Evolutionary conservation across 2,888 invertebrate genomes (phyloP), one percentile per base, ranked within the genome.

Genomic region (Saturnia pavonia): DNA sequence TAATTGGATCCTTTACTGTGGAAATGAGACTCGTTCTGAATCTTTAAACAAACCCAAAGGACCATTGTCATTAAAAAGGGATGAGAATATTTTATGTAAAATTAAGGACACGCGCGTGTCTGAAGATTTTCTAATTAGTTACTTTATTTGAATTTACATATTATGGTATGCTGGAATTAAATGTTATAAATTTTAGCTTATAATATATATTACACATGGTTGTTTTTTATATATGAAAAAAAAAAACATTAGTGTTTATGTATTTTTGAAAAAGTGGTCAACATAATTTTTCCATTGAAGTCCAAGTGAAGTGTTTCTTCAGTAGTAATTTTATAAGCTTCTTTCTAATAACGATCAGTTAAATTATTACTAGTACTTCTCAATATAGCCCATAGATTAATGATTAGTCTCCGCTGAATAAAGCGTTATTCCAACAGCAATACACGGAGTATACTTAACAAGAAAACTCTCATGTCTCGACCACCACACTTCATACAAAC

Each of bases 1-100:
- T 89, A 90, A 90, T 90, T 87, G 87, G 83, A 85, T 85, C 88
- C 86, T 86, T 80, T 78, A 78, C 80, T 82, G 85, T 84, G 76
- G 78, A 82, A 87, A 87, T 83, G 86, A 83, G 86, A 81, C 57
- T 79, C 80, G 82, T 81, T 82, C 76, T 73, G 76, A 81, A 75
- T 81, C 81, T 81, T 81, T 80, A 78, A 75, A 76, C 75, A 74
- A 78, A 75, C 72, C 75, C 76, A 80, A 75, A 76, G 80, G 78
- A 76, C 77, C 76, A 74, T 73, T 75, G 70, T 74, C 77, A 79
- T 83, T 82, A 78, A 77, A 27, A 76, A 76, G 74, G 77, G 76
- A 78, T 77, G 74, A 75, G 73, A 77, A 77, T 76, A 77, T 75
- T 73, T 77, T 76, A 78, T 80, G 78, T 75, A 76, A 76, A 80